Evolutionary conservation across 37 sponge, comb jelly and placozoan species (phyloP), one percentile per base, ranked within the genome.

Genomic region (Axinella damicornis): DNA sequence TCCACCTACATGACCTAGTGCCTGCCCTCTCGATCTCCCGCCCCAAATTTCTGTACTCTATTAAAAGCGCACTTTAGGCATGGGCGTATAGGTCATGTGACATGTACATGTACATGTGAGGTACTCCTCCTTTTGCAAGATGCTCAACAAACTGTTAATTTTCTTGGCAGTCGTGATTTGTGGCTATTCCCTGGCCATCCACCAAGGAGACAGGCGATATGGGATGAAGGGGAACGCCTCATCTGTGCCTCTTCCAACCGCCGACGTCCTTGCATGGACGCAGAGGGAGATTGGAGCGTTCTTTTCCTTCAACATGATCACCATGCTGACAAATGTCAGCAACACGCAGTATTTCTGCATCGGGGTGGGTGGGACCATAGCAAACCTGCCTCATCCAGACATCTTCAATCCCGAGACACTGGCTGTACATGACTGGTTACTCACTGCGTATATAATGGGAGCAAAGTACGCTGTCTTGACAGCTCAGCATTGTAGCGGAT

Each of bases 401-500:
- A 27, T 57, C 17, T 89, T 89, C 65, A 71, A 73, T 54, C 90
- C 85, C 0, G 70, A 62, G 15, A 5, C 2, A 38, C 30, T 89
- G 22, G 61, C 78, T 39, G 17, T 77, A 15, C 85, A 85, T 22
- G 24, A 84, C 35, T 90, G 91, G 91, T 27, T 85, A 16, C 65
- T 27, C 0, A 59, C 75, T 2, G 79, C 79, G 2, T 22, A 27
- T 15, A 34, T 86, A 12, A 54, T 80, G 24, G 86, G 91, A 64
- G 86, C 86, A 36, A 73, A 67, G 52, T 90, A 90, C 40, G 80
- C 86, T 11, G 86, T 90, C 39, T 76, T 90, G 22, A 70, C 71
- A 12, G 91, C 82, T 21, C 85, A 90, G 86, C 91, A 90, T 57
- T 79, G 83, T 70, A 78, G 91, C 34, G 91, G 91, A 25, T 90